Evolutionary conservation across 2,888 invertebrate genomes (phyloP).

Genomic region (Tenthredo scrophulariae): DNA sequence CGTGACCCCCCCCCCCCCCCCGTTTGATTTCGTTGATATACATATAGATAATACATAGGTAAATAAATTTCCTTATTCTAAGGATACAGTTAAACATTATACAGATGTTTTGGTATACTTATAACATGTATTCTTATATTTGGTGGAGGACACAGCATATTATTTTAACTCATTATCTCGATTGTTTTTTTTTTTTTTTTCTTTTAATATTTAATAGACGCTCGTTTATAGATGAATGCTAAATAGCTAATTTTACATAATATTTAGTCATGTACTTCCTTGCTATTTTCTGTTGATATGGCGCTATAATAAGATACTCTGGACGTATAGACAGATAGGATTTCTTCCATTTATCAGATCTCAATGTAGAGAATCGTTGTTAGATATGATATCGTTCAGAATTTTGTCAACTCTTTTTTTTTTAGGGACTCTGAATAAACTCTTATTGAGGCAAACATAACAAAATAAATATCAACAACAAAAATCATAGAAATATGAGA

Average conservation of each 20-base stretch:
- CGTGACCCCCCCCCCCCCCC: neutral
- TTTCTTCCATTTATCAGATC: conserved; percentile 1
- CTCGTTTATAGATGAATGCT: conserved; percentile 18
- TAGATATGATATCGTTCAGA: neutral
- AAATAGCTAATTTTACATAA: conserved; percentile 23
- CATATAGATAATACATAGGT: neutral
- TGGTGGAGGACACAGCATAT: conserved; percentile 66
- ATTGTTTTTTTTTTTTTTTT: neutral
- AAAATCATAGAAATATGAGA: neutral
- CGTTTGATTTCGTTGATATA: neutral
- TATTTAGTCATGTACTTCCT: neutral
- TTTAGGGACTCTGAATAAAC: neutral
- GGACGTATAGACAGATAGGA: neutral
- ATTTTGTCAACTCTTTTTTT: neutral
- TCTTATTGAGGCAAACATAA: neutral
- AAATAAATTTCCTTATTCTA: conserved; percentile 51
- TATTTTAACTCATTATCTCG: conserved; percentile 42
- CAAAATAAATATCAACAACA: neutral
- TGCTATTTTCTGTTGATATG: conserved; percentile 8
- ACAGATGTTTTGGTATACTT: conserved; percentile 42
- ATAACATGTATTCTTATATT: conserved; percentile 59
- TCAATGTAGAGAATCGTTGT: neutral
- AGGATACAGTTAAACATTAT: conserved; percentile 29
- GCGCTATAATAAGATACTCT: conserved; percentile 8
- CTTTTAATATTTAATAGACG: conserved; percentile 20